Base-by-base conservation (phyloP, 64 coral and sea anemone genomes). In the Acropora yongei region DNA sequence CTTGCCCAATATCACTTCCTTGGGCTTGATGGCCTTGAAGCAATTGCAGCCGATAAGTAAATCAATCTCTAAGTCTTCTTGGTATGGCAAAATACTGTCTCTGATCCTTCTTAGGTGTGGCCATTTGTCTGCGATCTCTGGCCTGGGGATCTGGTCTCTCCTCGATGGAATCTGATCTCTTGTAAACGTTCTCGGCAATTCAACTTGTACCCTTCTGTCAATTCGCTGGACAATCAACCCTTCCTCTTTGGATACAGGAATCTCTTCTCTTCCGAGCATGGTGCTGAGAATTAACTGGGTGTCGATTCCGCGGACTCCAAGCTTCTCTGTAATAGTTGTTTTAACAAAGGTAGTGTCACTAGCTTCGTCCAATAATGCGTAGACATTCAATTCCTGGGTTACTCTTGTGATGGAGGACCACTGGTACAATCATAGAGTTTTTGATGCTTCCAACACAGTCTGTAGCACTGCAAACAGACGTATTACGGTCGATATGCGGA, bases 1-100 rank as follows among this genome's bases (percentile, higher is more conserved):
- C 46, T 83, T 87, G 1, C 95, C 87, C 0, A 67, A 67, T 20
- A 96, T 96, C 0, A 96, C 87, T 46, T 87, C 83, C 73, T 77
- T 79, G 4, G 95, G 91, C 49, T 93, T 96, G 63, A 96, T 90
- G 1, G 95, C 91, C 69, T 77, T 48, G 0, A 49, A 79, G 12
- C 91, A 96, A 30, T 93, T 96, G 43, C 78, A 78, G 1, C 95
- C 90, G 17, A 96, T 96, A 3, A 96, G 75, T 18, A 93, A 18
- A 2, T 87, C 91, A 49, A 96, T 86, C n/a, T 80, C 60, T 3
- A 96, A 3, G 49, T 87, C 75, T 77, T 75, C n/a, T 8, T 73
- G 41, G 47, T 82, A 86, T 1, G 69, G 74, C 13, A 63, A 44
- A 10, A 96, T 90, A 8, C 90, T 58, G 41, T 75, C 77, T 18